Evolutionary conservation across 2,888 invertebrate species (phyloP).

Genomic region (Phragmatobia fuliginosa): DNA sequence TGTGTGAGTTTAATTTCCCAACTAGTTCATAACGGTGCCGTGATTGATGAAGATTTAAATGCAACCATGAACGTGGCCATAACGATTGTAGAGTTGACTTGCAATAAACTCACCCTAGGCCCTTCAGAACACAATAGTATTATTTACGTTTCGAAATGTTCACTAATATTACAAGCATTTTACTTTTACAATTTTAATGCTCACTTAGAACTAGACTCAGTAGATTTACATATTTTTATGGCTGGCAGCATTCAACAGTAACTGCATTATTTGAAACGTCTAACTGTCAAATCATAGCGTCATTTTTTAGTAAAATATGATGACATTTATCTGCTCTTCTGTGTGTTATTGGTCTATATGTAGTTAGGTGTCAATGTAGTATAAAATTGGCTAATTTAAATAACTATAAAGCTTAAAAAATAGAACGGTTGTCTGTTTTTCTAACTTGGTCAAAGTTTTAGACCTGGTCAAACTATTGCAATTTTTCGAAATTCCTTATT

Average conservation of each 20-base stretch:
- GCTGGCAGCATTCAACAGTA: not conserved
- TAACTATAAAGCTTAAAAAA: conserved; percentile 38
- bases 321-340: not conserved
- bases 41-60: not conserved
- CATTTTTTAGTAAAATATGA: not conserved
- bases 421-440: conserved; percentile 3
- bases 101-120: too few relatives aligned
- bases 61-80: too few relatives aligned
- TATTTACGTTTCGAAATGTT: not conserved
- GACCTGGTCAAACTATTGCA: too few relatives aligned
- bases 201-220: not conserved
- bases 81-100: too few relatives aligned
- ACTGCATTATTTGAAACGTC: not conserved
- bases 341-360: not conserved
- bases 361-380: not conserved
- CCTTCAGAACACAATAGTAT: not conserved
- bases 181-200: not conserved
- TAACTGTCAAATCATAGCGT: not conserved
- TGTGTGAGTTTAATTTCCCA: too few relatives aligned
- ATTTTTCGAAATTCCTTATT: too few relatives aligned
- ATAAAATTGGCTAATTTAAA: conserved; percentile 15
- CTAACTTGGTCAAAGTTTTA: not conserved
- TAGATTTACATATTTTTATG: not conserved
- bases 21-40: too few relatives aligned
- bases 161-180: not conserved